These are phyloP conservation scores for Umimayanthus kanabou DNA, from an alignment of 92 coral and sea anemone species.

Conservation along the genomic window DNA sequence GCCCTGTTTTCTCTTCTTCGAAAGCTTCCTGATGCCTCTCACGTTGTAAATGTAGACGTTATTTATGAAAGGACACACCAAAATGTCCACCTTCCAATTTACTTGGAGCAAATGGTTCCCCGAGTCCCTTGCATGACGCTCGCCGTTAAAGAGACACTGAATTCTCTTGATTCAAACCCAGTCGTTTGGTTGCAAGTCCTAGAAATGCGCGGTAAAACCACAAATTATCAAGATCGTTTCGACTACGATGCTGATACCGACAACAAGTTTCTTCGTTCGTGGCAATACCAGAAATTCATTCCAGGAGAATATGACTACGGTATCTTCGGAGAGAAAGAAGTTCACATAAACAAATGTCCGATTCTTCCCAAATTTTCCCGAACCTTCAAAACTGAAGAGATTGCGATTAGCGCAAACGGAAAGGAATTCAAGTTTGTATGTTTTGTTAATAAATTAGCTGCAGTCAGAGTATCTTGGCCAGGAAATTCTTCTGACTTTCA, in stretches of 20 bases:
- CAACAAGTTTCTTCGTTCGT: not conserved
- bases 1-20: conserved; percentile 7
- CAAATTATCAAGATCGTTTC: conserved; percentile 24
- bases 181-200: conserved; percentile 27
- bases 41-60: not conserved
- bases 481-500: conserved; percentile 4
- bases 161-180: conserved; percentile 5
- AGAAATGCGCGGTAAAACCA: conserved; percentile 15
- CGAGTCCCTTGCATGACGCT: conserved; percentile 18
- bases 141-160: not conserved
- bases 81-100: conserved; percentile 33
- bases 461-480: conserved; percentile 37
- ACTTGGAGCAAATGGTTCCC: conserved; percentile 34
- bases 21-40: not conserved
- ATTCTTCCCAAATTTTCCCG: not conserved
- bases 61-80: conserved; percentile 29
- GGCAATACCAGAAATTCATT: conserved; percentile 19
- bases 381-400: conserved; percentile 32
- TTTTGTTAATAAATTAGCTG: conserved; percentile 25
- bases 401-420: not conserved
- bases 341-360: not conserved
- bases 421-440: conserved; percentile 19
- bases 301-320: conserved; percentile 42
- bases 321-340: conserved; percentile 35
- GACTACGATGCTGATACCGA: conserved; percentile 6